These are phyloP conservation scores for Brachionus paranguensis DNA, from an alignment of 1,140 invertebrate species.

Conservation along the genomic window DNA sequence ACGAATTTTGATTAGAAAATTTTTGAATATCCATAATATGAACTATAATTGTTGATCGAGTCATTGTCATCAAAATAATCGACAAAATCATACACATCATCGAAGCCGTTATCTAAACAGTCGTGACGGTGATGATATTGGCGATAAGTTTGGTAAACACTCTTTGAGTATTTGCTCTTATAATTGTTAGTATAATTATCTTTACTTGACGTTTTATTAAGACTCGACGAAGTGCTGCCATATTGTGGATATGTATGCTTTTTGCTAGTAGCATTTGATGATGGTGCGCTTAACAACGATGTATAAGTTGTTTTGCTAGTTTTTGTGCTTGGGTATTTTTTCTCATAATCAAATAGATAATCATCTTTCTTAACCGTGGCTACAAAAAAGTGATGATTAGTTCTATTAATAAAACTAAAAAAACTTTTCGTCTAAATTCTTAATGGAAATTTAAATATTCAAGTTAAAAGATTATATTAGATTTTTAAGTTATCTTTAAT, in stretches of 20 bases:
- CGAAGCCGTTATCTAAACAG: slow-evolving; percentile 6
- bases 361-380: not conserved
- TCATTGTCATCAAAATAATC: not conserved
- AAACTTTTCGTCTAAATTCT: not conserved
- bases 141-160: slow-evolving; percentile 1
- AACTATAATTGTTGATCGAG: not conserved
- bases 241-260: slow-evolving; percentile 7
- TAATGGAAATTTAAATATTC: not conserved
- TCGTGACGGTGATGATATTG: not conserved
- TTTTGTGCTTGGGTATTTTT: not conserved
- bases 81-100: slow-evolving; percentile 8
- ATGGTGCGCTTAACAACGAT: not conserved
- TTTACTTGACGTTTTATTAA: not conserved
- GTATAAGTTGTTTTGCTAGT: not conserved
- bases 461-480: not conserved
- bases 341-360: not conserved
- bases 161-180: slow-evolving; percentile 6
- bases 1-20: not conserved
- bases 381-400: not conserved
- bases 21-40: slow-evolving; percentile 16
- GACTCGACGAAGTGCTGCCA: not conserved
- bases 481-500: too few species aligned
- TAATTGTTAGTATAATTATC: not conserved
- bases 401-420: not conserved
- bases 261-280: not conserved